Evolutionary conservation across 2,113 vertebrate species (phyloP).

Genomic region (Eudorcas thomsonii): DNA sequence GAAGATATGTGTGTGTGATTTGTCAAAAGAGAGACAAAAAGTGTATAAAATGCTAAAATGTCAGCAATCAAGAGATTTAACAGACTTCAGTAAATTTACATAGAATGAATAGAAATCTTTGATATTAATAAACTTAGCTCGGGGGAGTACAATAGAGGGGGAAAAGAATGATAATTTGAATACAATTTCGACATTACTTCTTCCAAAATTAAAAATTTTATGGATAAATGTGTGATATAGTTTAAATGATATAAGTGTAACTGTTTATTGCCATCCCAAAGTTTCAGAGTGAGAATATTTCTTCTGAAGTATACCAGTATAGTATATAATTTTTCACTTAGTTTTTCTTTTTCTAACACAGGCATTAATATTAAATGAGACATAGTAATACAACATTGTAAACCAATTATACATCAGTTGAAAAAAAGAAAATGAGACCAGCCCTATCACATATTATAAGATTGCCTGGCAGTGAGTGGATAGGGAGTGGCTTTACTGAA

Average conservation of each 20-base stretch:
- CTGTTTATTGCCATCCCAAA: constrained; percentile 28
- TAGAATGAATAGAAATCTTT: constrained; percentile 76
- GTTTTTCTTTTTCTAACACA: background rate
- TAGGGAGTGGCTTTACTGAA: background rate
- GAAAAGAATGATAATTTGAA: constrained; percentile 71
- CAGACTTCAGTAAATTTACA: constrained; percentile 76
- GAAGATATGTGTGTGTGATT: constrained; percentile 75
- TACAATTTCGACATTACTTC: constrained; percentile 63
- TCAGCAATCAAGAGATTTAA: constrained; percentile 78
- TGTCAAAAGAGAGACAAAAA: constrained; percentile 80
- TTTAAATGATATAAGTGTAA: constrained; percentile 54
- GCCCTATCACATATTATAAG: background rate
- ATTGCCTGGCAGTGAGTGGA: background rate
- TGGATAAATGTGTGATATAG: constrained; percentile 45
- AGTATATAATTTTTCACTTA: background rate
- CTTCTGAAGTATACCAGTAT: constrained; percentile 4
- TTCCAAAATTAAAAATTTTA: constrained; percentile 61
- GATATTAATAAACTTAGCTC: constrained; percentile 76
- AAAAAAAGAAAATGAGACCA: background rate
- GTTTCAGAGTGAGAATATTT: constrained; percentile 38
- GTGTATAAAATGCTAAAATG: constrained; percentile 77
- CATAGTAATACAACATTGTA: background rate
- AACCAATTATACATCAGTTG: background rate
- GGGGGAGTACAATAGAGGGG: constrained; percentile 48
- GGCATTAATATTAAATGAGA: background rate